phyloP scores from a whole-genome alignment of 2,797 vertebrate species.

The Onychomys leucogaster region DNA sequence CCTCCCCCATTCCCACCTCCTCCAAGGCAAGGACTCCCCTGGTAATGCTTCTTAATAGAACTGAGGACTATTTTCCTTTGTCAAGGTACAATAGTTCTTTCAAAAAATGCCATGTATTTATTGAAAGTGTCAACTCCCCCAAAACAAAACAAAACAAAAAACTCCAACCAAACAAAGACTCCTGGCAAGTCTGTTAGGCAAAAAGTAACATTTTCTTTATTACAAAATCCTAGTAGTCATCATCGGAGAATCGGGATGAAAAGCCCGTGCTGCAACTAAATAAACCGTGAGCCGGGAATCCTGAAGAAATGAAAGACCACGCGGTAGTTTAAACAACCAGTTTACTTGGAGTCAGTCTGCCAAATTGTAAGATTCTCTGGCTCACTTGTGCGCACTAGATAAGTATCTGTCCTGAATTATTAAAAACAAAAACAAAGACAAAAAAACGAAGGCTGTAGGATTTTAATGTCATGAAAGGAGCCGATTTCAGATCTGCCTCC shows the following conservation, averaged over 20 bases:
- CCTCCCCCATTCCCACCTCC: no score
- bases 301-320: conserved; percentile 68
- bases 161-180: not conserved
- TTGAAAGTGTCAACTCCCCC: conserved; percentile 61
- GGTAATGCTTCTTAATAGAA: conserved; percentile 15
- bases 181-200: conserved; percentile 1
- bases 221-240: conserved; percentile 67
- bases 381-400: conserved; percentile 12
- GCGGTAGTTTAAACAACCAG: conserved; percentile 37
- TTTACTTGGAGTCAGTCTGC: conserved; percentile 55
- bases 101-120: conserved; percentile 27
- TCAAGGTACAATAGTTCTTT: conserved; percentile 59
- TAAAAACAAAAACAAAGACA: not conserved
- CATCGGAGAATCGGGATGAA: conserved; percentile 62
- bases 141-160: no score
- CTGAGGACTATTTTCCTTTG: conserved; percentile 58
- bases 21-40: no score
- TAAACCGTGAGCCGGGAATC: conserved; percentile 57
- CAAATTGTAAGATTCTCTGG: not conserved
- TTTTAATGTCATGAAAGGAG: conserved; percentile 50
- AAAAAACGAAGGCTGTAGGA: not conserved
- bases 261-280: conserved; percentile 57
- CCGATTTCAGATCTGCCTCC: not conserved
- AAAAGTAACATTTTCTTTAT: conserved; percentile 69
- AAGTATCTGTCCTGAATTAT: conserved; percentile 1